Evolutionary conservation across 2,888 invertebrate genomes (phyloP), one percentile per base, ranked within the genome.

Genomic region (Pimpla rufipes): DNA sequence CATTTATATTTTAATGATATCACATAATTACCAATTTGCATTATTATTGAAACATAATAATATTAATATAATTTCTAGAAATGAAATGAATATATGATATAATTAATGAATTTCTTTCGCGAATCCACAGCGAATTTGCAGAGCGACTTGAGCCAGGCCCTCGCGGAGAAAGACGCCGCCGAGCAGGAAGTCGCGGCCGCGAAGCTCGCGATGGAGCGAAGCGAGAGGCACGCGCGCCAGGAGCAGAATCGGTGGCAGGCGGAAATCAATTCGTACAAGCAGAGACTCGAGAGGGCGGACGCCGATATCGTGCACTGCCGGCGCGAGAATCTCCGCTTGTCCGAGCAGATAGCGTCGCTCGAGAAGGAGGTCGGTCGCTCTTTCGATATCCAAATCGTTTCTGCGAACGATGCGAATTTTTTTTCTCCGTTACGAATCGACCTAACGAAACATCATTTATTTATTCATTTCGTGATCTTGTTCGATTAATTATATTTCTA

Each of bases 251-350:
- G 97, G 1, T 94, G 97, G 5, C 97, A 96, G 88, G 96, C 97
- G 0, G 97, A 97, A 93, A 96, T 96, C 0, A 94, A 93, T 86
- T 91, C 92, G 4, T 91, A 92, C 77, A 92, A 91, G 88, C 97
- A 97, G 91, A 95, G 97, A 35, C 90, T 97, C 88, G 97, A 97
- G 91, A 94, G 97, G 74, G 96, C 97, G 16, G 97, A 98, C 91
- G 96, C 96, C 0, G 97, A 97, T 90, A 90, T 97, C 82, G 95
- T 97, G 42, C 97, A 97, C 89, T 96, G 97, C 18, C 95, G 97
- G 62, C 95, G 97, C 10, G 97, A 97, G 91, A 97, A 97, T 89
- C 93, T 97, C 45, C 95, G 97, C 62, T 94, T 97, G 10, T 95
- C 95, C 13, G 97, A 97, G 90, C 97, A 97, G 90, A 96, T 97